Conservation (phyloP, 2,797 vertebrate species). For the Gymnopithys bicolor region DNA sequence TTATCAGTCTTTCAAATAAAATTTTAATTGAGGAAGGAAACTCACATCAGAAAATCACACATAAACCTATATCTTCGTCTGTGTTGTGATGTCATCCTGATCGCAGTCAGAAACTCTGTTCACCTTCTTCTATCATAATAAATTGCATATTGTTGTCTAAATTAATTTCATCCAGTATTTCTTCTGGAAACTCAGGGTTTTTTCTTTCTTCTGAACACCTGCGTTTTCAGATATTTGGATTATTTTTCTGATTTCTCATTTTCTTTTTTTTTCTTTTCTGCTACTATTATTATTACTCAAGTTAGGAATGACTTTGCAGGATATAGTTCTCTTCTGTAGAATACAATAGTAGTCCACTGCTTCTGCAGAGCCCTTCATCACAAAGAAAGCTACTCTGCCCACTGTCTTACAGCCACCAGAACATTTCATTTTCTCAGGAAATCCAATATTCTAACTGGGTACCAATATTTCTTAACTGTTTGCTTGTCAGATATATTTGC, state of each 20-base stretch:
- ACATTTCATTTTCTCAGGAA: neutral
- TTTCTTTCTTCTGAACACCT: slow-evolving; percentile 35
- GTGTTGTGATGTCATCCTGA: slow-evolving; percentile 31
- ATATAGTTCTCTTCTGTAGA: neutral
- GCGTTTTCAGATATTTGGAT: slow-evolving; percentile 42
- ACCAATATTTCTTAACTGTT: neutral
- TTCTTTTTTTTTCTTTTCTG: neutral
- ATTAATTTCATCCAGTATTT: slow-evolving; percentile 41
- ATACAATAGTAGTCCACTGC: neutral
- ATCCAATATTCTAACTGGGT: neutral
- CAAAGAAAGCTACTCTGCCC: neutral
- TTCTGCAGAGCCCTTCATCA: neutral
- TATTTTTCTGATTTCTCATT: slow-evolving; percentile 6
- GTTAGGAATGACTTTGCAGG: neutral
- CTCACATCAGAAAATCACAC: slow-evolving; percentile 25
- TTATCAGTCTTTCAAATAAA: neutral
- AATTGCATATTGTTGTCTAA: slow-evolving; percentile 40
- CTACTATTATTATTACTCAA: neutral
- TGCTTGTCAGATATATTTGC: neutral
- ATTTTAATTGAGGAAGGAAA: slow-evolving; percentile 44
- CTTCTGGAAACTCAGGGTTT: neutral
- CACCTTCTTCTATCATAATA: slow-evolving; percentile 31
- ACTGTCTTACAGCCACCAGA: neutral
- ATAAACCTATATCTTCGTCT: slow-evolving; percentile 40
- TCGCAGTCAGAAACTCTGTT: neutral